Evolutionary conservation across 1,140 invertebrate genomes (phyloP), one percentile per base, ranked within the genome.

Genomic region (Ceratina calcarata): DNA sequence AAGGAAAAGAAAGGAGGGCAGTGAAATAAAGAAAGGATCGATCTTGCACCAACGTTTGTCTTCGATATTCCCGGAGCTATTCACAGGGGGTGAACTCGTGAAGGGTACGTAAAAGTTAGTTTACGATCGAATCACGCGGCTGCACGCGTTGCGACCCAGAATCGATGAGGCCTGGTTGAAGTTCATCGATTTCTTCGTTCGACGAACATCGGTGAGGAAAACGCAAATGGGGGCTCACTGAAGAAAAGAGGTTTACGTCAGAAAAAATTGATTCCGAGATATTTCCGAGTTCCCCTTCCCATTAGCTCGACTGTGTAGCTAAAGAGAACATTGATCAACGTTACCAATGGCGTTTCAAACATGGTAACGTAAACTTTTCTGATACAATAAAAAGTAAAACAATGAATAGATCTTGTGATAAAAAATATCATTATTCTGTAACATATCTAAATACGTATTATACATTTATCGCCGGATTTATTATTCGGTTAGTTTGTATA

Each of bases 91-190:
- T 81, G 66, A 69, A 53, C 61, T 64, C 32, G 55, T 12, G 18
- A 32, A 32, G 27, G 45, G 65, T 81, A 60, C 65, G 64, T 81
- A 84, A 84, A 77, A 81, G 57, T 76, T 22, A 45, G 72, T 84
- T 86, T 82, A 84, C 85, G 82, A 84, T 27, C 69, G 78, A 86
- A 86, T 87, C 82, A 79, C 81, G 66, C 60, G 78, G 68, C 66
- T 60, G 58, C 61, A 62, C 51, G 27, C n/a, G 70, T 24, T 62
- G 53, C 65, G 75, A 67, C 70, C 81, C 8, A 58, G 77, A 86
- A 86, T 75, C 69, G 58, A 83, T 61, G 57, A 71, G 76, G 45
- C 58, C 74, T 85, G 81, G 73, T 86, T 78, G 81, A 83, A 66
- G 66, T 57, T 37, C 64, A 81, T 71, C 67, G 62, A 58, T 69